A percentile compares a stretch with the other conserved stretches of the same genome.
These are phyloP conservation scores for Jacana jacana DNA, from an alignment of 2,113 vertebrate species.

Conservation along the genomic window DNA sequence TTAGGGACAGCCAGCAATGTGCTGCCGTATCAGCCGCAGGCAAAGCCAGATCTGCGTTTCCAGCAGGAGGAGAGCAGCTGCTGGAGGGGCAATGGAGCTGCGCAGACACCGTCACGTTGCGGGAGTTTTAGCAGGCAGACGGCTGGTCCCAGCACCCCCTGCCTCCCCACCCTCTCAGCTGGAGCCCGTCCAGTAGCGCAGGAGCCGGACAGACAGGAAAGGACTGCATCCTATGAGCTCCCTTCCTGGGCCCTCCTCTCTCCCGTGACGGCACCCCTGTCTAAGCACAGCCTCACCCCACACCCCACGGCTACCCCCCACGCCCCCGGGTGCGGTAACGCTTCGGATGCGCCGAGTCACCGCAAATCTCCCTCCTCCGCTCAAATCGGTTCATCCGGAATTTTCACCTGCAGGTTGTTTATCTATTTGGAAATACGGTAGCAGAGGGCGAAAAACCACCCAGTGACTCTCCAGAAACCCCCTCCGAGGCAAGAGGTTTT, in stretches of 20 bases:
- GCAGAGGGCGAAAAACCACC: accelerated
- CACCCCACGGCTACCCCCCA: not conserved
- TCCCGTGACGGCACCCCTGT: not conserved
- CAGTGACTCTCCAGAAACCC: accelerated
- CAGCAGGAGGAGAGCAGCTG: not conserved
- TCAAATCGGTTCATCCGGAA: too few relatives aligned
- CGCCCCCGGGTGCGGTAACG: not conserved
- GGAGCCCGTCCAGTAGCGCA: too few relatives aligned
- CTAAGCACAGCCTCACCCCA: not conserved
- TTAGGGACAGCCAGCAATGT: not conserved
- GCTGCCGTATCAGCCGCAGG: not conserved
- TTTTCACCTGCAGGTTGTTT: too few relatives aligned
- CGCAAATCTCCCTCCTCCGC: not conserved
- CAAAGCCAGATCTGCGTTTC: not conserved
- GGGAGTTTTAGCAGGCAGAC: not conserved
- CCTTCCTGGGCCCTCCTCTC: not conserved
- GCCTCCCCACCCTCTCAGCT: not conserved
- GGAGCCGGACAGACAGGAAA: not conserved
- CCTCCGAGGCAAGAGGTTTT: not conserved
- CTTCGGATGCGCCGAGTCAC: not conserved
- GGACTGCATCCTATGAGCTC: accelerated
- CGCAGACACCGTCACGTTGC: not conserved
- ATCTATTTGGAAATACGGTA: not conserved
- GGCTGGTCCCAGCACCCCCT: not conserved
- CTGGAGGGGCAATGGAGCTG: not conserved